Conservation (phyloP, 2,888 invertebrate genomes). For the Caenorhabditis sinica region DNA sequence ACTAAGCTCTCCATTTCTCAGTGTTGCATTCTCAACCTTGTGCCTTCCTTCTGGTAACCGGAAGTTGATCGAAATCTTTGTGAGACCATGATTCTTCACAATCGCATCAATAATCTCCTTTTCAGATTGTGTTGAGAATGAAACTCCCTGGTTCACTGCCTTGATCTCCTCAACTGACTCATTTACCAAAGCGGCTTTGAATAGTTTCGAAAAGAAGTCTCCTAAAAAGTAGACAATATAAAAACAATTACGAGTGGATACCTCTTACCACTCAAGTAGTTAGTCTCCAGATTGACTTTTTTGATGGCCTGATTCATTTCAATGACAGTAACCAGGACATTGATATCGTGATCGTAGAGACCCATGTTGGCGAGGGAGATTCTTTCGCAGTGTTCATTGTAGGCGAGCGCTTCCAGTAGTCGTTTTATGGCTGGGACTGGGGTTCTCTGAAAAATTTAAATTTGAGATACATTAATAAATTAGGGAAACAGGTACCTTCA, state of each 20-base stretch:
- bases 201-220: constrained; percentile 90
- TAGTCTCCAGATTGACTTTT: constrained; percentile 89
- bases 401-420: constrained; percentile 92
- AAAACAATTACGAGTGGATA: not conserved
- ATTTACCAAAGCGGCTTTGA: constrained; percentile 91
- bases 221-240: constrained; percentile 88
- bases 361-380: constrained; percentile 95
- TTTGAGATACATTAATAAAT: too few relatives aligned
- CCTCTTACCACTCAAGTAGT: constrained; percentile 86
- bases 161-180: constrained; percentile 95
- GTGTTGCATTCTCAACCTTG: constrained; percentile 81
- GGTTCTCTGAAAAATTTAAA: constrained; percentile 79
- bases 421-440: constrained; percentile 87
- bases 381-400: constrained; percentile 94
- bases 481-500: constrained; percentile 88
- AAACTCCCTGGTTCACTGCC: constrained; percentile 91
- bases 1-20: constrained; percentile 83
- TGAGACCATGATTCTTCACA: constrained; percentile 78
- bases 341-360: constrained; percentile 92
- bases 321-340: constrained; percentile 87
- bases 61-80: constrained; percentile 82
- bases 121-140: constrained; percentile 82
- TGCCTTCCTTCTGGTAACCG: constrained; percentile 82
- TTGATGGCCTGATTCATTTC: constrained; percentile 84
- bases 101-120: constrained; percentile 82